Percentiles rank a stretch among this genome's conserved stretches.
These are phyloP conservation scores for Eurypyga helias DNA, from an alignment of 2,113 vertebrate genomes.

Conservation along the genomic window DNA sequence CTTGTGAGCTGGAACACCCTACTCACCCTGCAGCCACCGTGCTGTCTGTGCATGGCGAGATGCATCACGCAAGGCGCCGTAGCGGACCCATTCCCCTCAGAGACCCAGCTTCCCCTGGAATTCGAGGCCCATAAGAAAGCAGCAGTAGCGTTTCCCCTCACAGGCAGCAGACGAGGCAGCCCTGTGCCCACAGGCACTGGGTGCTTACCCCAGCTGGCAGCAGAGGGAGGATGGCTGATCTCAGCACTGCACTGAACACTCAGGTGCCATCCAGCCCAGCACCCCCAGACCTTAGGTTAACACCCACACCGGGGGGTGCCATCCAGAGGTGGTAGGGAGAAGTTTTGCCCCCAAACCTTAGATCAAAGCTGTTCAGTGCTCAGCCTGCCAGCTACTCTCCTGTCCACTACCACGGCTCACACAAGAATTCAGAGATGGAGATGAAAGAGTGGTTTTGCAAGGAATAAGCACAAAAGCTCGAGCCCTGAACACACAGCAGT, in stretches of 20 bases:
- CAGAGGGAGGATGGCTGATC: background rate
- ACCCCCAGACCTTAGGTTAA: background rate
- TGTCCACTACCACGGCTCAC: background rate
- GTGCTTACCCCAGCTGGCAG: background rate
- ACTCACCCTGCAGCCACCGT: background rate
- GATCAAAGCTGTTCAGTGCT: background rate
- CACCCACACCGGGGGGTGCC: too few relatives aligned
- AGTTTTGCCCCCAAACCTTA: background rate
- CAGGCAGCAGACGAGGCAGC: background rate
- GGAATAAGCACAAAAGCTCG: background rate
- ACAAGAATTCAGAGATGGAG: background rate
- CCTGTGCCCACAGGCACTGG: background rate
- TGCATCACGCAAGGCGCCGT: background rate
- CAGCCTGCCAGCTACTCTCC: background rate
- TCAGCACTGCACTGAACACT: background rate
- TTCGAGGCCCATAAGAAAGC: background rate
- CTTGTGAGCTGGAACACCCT: background rate
- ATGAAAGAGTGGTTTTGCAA: background rate
- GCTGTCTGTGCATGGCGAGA: background rate
- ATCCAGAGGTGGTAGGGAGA: background rate
- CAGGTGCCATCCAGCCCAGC: background rate
- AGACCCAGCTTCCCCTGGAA: background rate
- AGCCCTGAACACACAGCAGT: accelerated
- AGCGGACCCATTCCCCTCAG: too few relatives aligned
- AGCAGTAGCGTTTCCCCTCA: accelerated